These are phyloP conservation scores for Maconellicoccus hirsutus DNA, from an alignment of 1,140 invertebrate genomes.

Conservation along the genomic window DNA sequence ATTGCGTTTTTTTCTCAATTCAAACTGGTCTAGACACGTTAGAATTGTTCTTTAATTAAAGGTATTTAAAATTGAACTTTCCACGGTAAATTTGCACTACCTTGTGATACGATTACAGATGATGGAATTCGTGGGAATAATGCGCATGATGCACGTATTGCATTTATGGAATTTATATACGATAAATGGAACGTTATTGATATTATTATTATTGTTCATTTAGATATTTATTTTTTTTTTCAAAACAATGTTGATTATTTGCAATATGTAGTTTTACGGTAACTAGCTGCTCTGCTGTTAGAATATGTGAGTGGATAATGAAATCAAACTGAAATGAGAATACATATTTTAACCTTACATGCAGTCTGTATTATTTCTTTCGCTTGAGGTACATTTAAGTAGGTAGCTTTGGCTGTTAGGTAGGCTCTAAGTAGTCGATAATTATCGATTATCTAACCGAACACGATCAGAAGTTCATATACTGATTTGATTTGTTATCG, in stretches of 20 bases:
- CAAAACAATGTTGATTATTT: not conserved
- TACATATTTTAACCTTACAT: too few relatives aligned
- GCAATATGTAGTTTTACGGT: not conserved
- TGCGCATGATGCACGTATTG: not conserved
- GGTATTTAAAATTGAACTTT: conserved; percentile 15
- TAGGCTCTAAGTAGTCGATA: too few relatives aligned
- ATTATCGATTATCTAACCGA: too few relatives aligned
- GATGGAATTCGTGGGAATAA: not conserved
- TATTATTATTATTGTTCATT: not conserved
- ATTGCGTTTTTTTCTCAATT: not conserved
- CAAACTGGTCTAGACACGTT: conserved; percentile 12
- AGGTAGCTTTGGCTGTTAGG: too few relatives aligned
- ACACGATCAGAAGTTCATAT: too few relatives aligned
- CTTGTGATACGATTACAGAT: not conserved
- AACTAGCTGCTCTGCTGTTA: not conserved
- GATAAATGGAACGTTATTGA: not conserved
- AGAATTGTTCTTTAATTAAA: conserved; percentile 22
- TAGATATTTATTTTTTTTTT: not conserved
- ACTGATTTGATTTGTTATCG: too few relatives aligned
- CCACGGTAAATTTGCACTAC: not conserved
- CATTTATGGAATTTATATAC: not conserved
- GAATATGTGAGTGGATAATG: too few relatives aligned
- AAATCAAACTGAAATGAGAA: too few relatives aligned
- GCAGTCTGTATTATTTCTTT: too few relatives aligned
- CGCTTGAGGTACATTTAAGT: too few relatives aligned